These are phyloP conservation scores for Pinctada fucata DNA, from an alignment of 2,888 invertebrate species.

Conservation along the genomic window DNA sequence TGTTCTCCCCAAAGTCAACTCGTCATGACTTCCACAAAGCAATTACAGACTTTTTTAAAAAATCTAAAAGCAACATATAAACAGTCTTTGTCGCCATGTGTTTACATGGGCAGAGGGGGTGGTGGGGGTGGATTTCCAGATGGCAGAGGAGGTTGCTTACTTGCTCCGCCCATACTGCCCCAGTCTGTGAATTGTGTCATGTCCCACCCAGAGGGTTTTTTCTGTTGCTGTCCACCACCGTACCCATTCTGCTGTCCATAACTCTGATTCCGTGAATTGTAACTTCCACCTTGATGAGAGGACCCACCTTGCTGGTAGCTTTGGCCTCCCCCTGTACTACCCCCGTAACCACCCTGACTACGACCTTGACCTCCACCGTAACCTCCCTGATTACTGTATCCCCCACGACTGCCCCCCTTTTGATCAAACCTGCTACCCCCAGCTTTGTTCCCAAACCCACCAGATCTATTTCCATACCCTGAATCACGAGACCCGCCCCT, in stretches of 20 bases:
- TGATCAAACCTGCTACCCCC: constrained; percentile 43
- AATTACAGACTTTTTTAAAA: no score
- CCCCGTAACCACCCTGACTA: constrained; percentile 25
- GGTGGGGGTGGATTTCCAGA: constrained; percentile 36
- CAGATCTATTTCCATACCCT: constrained; percentile 24
- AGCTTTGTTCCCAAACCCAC: constrained; percentile 43
- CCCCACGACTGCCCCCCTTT: constrained; percentile 34
- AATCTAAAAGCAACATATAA: constrained; percentile 13
- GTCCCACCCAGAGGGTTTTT: background rate
- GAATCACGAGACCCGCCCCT: constrained; percentile 31
- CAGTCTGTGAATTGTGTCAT: background rate
- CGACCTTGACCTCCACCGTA: constrained; percentile 36
- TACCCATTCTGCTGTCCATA: constrained; percentile 19
- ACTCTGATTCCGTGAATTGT: constrained; percentile 20
- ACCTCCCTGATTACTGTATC: constrained; percentile 33
- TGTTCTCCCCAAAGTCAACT: no score
- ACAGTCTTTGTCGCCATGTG: background rate
- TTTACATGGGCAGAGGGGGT: constrained; percentile 32
- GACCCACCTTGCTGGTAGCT: constrained; percentile 17
- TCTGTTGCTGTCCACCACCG: constrained; percentile 9
- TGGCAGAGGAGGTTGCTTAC: constrained; percentile 35
- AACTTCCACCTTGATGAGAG: constrained; percentile 24
- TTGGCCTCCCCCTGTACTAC: constrained; percentile 20
- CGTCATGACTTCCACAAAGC: no score
- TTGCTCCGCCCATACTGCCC: background rate